Conservation (phyloP, 2,888 invertebrate species). For the Andricus quercusramuli region DNA sequence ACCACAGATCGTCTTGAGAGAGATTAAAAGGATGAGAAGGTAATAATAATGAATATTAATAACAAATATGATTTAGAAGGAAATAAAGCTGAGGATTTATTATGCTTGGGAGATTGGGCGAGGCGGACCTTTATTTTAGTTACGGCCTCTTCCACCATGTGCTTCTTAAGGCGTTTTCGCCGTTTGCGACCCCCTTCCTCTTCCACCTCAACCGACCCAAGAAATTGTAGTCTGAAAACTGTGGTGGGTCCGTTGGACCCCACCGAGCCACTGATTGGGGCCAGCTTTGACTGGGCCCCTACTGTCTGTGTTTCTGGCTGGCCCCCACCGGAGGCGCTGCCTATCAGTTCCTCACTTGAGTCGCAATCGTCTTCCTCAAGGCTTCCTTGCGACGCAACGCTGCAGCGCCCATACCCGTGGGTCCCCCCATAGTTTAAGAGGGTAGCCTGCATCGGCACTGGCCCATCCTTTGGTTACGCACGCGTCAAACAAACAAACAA, state of each 20-base stretch:
- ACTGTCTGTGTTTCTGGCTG: conserved; percentile 66
- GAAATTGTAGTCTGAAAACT: conserved; percentile 90
- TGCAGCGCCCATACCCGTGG: conserved; percentile 75
- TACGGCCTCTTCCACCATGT: conserved; percentile 93
- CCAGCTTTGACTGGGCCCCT: conserved; percentile 70
- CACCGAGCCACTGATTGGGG: conserved; percentile 70
- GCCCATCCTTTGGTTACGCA: conserved; percentile 73
- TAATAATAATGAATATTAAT: conserved; percentile 21
- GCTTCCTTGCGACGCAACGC: conserved; percentile 76
- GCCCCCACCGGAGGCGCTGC: conserved; percentile 72
- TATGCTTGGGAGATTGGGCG: conserved; percentile 51
- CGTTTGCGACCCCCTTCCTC: conserved; percentile 86
- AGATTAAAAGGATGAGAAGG: conserved; percentile 37
- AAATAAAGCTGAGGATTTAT: conserved; percentile 40
- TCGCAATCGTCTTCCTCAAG: conserved; percentile 77
- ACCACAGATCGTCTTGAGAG: conserved; percentile 1
- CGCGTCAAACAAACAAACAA: conserved; percentile 76
- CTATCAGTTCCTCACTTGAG: conserved; percentile 77
- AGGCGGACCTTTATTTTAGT: conserved; percentile 90
- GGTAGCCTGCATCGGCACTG: conserved; percentile 74
- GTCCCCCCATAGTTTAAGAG: conserved; percentile 76
- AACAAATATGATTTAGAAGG: not conserved
- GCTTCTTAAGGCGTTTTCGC: conserved; percentile 90
- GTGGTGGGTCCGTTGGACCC: conserved; percentile 78
- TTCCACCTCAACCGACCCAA: conserved; percentile 92